phyloP scores from a whole-genome alignment of 2,888 invertebrate species.

The Periphyllus acericola region DNA sequence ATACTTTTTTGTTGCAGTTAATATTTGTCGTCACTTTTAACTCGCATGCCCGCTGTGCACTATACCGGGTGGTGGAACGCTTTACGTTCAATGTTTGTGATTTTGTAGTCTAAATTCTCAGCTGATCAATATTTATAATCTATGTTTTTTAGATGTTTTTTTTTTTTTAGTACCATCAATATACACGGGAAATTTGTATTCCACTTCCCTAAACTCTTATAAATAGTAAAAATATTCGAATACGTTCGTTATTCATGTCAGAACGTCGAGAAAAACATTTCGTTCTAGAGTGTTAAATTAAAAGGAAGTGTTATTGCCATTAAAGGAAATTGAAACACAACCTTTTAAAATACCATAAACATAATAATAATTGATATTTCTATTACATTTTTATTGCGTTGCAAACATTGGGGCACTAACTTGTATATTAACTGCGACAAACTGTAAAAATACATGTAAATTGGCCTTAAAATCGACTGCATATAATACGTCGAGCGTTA shows the following conservation, averaged over 20 bases:
- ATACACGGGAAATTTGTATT: neutral
- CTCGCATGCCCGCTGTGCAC: too few species aligned
- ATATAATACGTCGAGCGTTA: too few species aligned
- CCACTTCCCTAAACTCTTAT: neutral
- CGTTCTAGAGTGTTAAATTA: neutral
- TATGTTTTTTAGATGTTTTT: neutral
- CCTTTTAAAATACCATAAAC: neutral
- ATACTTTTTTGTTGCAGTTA: neutral
- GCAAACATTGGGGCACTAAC: neutral
- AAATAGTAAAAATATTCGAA: neutral
- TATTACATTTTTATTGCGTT: neutral
- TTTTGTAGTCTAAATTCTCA: neutral
- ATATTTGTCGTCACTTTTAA: neutral
- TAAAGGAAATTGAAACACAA: neutral
- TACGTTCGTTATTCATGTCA: neutral
- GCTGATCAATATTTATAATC: neutral
- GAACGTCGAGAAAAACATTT: neutral
- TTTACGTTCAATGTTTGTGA: neutral
- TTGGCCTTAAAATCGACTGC: too few species aligned
- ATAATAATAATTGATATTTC: neutral
- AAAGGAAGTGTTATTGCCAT: neutral
- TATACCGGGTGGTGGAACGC: too few species aligned
- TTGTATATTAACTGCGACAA: too few species aligned
- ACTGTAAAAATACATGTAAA: too few species aligned
- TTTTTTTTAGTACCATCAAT: neutral